phyloP scores from a whole-genome alignment of 2,113 vertebrate genomes.

The Nicator chloris region DNA sequence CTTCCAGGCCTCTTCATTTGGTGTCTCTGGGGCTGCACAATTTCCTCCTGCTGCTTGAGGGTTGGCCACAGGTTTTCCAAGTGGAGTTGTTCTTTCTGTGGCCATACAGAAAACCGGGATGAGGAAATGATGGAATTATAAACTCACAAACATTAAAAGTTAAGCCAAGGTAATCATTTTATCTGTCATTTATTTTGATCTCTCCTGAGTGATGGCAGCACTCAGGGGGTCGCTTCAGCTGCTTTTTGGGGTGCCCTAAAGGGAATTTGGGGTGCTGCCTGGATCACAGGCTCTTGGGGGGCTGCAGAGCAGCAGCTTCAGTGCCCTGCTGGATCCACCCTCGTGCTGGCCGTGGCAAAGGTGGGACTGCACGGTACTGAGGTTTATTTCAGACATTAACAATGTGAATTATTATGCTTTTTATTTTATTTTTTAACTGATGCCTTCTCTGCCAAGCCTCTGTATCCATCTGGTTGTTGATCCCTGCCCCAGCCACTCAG shows the following conservation, averaged over 20 bases:
- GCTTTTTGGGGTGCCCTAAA: background rate
- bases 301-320: background rate
- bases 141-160: background rate
- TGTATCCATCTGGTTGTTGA: background rate
- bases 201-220: background rate
- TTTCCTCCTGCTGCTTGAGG: background rate
- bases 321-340: background rate
- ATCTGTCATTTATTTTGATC: background rate
- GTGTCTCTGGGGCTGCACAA: background rate
- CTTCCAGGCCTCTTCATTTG: background rate
- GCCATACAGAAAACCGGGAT: no score
- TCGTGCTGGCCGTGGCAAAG: background rate
- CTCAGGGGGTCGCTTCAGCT: background rate
- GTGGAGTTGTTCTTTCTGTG: background rate
- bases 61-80: background rate
- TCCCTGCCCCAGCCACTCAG: background rate
- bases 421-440: background rate
- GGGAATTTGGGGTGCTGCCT: background rate
- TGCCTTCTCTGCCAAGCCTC: background rate
- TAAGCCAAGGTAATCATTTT: background rate
- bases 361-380: background rate
- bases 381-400: background rate
- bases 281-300: accelerated
- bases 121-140: no score
- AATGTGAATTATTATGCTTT: accelerated